These are phyloP conservation scores for Norana najaformis DNA, from an alignment of 2,888 invertebrate species.

Conservation along the genomic window DNA sequence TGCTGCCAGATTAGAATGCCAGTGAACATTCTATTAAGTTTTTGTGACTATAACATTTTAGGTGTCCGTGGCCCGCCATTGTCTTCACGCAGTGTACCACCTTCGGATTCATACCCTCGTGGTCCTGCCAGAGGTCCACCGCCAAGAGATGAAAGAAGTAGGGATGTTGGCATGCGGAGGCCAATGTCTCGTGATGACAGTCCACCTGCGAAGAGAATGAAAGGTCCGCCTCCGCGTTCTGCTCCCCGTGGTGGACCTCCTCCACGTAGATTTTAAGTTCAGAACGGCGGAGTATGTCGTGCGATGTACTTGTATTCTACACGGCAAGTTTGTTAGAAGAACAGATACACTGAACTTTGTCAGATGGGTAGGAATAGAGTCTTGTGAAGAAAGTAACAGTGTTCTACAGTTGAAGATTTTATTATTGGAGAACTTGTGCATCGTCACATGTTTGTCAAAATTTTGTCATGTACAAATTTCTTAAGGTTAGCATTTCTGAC, in stretches of 20 bases:
- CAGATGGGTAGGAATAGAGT: too few species aligned
- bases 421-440: not conserved
- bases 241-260: slow-evolving; percentile 14
- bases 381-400: slow-evolving; percentile 13
- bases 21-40: not conserved
- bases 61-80: slow-evolving; percentile 17
- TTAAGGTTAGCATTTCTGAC: not conserved
- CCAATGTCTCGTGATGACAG: slow-evolving; percentile 23
- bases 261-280: slow-evolving; percentile 17
- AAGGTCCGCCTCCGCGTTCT: not conserved
- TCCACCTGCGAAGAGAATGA: slow-evolving; percentile 23
- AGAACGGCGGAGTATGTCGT: not conserved
- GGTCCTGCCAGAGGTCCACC: not conserved
- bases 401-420: not conserved
- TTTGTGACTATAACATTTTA: slow-evolving; percentile 2
- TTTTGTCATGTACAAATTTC: not conserved
- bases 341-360: not conserved
- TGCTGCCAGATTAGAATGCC: not conserved
- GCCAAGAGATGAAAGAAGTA: slow-evolving; percentile 14
- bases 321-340: not conserved
- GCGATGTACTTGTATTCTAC: not conserved
- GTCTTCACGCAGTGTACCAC: not conserved
- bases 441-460: not conserved
- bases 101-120: not conserved
- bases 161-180: slow-evolving; percentile 20